These are phyloP conservation scores for Poecilobothrus nobilitatus DNA, from an alignment of 2,888 invertebrate genomes.

Conservation along the genomic window DNA sequence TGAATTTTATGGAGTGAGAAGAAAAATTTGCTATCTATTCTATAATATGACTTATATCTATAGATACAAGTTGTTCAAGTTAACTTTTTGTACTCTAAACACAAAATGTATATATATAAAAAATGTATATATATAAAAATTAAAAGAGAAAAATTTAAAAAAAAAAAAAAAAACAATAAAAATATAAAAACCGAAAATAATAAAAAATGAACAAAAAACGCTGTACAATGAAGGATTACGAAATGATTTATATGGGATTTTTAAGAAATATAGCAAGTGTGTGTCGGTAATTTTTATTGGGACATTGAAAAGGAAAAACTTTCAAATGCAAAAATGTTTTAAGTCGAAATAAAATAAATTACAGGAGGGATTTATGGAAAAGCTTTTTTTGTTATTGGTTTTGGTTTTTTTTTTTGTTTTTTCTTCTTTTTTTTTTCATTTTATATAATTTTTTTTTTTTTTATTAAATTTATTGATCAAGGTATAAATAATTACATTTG, in stretches of 20 bases:
- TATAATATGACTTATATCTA: background rate
- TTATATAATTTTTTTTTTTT: no score
- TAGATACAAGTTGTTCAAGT: no score
- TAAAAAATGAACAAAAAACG: background rate
- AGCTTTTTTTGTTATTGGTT: no score
- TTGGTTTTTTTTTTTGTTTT: no score
- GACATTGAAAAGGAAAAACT: constrained; percentile 44
- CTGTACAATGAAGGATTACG: constrained; percentile 46
- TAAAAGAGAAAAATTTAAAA: background rate
- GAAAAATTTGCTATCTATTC: background rate
- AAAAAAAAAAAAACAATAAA: background rate
- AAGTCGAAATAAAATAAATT: constrained; percentile 1
- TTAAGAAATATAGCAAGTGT: constrained; percentile 46
- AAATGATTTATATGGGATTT: constrained; percentile 47
- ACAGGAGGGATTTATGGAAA: background rate
- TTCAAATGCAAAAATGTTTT: constrained; percentile 29
- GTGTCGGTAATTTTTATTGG: constrained; percentile 47
- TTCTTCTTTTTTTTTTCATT: no score
- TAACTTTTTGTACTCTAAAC: no score
- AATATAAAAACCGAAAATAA: background rate
- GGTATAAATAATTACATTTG: no score
- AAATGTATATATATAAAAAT: background rate
- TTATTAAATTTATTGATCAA: no score
- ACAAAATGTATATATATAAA: no score
- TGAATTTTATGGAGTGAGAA: background rate